Base-by-base conservation (phyloP, 2,888 invertebrate genomes). In the Sylvicola cinctus region DNA sequence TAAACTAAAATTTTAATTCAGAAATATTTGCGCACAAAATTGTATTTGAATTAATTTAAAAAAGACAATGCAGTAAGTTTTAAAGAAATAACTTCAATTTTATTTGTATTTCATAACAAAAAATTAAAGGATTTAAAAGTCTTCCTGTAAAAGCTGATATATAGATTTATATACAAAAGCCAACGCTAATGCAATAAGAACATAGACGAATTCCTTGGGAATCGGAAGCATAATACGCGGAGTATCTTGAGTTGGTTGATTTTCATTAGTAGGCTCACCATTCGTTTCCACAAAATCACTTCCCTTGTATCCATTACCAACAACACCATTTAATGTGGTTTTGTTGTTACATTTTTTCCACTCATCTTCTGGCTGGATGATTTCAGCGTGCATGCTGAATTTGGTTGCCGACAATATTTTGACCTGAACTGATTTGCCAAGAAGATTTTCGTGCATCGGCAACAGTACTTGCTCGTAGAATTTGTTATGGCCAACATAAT, bases 401-500 rank as follows among this genome's bases (percentile, higher is more conserved):
- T 84, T 84, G 0, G 66, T 65, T 0, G 74, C 65, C 11, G 65
- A 61, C 0, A 59, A 55, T 4, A 93, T 80, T 49, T 68, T 65
- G 0, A 93, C 90, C 1, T 68, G 70, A 0, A 93, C 62, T 54
- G 78, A 67, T 50, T 80, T 80, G 0, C 93, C 93, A 67, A 91
- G 68, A 31, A 74, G 71, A 43, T 70, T 67, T 1, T 75, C 64
- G 5, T 69, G 65, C 61, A 80, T 78, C 0, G 87, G 85, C 0
- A 93, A 66, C 36, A 93, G 53, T 0, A 91, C 76, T 62, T 90
- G 96, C 50, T 95, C 91, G 50, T 98, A 96, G 49, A 60, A 80
- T 51, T 91, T 83, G 57, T 95, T 96, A 59, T 98, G 96, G 0
- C 77, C 93, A 7, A 96, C 96, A 50, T 70, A 90, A 55, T 85